Conservation (phyloP, 2,797 vertebrate genomes). For the Anabacerthia variegaticeps region DNA sequence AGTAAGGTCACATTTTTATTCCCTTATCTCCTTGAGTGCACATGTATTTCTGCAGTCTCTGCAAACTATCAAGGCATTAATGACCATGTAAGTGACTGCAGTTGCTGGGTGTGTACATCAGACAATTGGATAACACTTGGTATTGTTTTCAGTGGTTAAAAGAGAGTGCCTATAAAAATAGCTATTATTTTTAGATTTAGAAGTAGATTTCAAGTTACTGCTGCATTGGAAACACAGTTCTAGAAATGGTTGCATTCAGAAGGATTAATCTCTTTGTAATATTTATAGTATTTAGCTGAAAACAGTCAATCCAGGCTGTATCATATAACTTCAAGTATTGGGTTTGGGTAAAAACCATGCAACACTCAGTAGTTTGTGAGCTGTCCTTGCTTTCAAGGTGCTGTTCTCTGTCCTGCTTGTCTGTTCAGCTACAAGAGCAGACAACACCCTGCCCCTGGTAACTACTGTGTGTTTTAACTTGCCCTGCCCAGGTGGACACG, state of each 20-base stretch:
- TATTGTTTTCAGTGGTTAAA: neutral
- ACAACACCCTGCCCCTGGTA: neutral
- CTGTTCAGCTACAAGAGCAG: neutral
- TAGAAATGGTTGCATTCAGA: neutral
- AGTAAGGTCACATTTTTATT: neutral
- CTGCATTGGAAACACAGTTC: neutral
- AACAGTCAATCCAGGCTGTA: neutral
- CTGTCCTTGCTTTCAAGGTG: neutral
- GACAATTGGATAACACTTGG: neutral
- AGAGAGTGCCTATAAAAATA: neutral
- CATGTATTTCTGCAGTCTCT: neutral
- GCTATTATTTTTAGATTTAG: neutral
- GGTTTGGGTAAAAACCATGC: neutral
- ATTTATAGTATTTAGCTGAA: neutral
- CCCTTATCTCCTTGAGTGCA: neutral
- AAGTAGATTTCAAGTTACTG: neutral
- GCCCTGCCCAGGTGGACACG: conserved; percentile 84
- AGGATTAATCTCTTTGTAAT: neutral
- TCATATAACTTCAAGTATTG: rapidly evolving
- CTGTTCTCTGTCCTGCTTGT: neutral
- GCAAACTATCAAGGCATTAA: neutral
- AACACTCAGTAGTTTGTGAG: neutral
- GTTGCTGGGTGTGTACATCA: neutral
- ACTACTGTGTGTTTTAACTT: neutral
- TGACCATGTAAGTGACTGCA: neutral